Conservation (phyloP, 2,797 vertebrate species). For the Lagothrix lagotricha region DNA sequence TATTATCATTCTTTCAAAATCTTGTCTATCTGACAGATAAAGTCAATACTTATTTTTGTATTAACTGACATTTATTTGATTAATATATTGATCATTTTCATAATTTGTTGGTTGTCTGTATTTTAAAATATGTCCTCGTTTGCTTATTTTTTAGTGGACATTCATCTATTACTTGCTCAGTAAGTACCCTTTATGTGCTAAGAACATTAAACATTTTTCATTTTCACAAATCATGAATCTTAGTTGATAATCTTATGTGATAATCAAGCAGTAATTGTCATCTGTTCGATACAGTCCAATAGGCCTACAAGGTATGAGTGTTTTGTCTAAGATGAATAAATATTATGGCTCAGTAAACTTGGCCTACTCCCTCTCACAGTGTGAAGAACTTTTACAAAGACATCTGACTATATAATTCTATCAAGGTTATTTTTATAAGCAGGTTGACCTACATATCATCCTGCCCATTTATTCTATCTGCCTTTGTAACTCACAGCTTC, state of each 20-base stretch:
- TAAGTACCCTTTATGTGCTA: not conserved
- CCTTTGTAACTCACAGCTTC: not conserved
- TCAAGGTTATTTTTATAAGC: constrained; percentile 53
- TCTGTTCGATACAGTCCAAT: not conserved
- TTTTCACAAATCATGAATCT: not conserved
- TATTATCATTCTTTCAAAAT: constrained; percentile 15
- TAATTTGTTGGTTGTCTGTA: not conserved
- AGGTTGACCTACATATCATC: constrained; percentile 25
- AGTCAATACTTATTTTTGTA: not conserved
- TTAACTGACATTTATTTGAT: constrained; percentile 29
- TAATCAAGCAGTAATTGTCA: not conserved
- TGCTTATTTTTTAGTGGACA: not conserved
- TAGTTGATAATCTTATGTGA: not conserved
- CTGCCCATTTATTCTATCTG: not conserved
- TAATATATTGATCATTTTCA: not conserved
- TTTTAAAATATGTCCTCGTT: not conserved
- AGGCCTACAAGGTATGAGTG: not conserved
- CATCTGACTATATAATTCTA: not conserved
- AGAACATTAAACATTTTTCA: not conserved
- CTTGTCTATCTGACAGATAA: not conserved
- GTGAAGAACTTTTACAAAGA: not conserved
- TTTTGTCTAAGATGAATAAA: not conserved
- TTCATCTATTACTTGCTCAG: not conserved
- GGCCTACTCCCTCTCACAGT: not conserved
- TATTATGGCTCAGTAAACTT: not conserved